Evolutionary conservation across 2,888 invertebrate species (phyloP).

Genomic region (Ischnura elegans): DNA sequence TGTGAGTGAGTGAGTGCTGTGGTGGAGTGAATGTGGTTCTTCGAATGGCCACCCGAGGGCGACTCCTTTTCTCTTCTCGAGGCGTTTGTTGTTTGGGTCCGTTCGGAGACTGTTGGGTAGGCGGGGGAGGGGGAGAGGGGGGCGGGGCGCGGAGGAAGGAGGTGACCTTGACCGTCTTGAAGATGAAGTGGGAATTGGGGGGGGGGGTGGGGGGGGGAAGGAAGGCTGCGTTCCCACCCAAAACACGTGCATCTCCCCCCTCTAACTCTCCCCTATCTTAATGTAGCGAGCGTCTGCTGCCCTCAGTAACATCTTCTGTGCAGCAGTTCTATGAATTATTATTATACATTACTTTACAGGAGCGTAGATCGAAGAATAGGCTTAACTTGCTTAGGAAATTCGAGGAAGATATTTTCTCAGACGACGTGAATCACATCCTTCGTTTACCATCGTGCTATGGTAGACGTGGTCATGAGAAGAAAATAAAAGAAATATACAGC

Average conservation of each 20-base stretch:
- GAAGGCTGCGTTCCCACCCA: not conserved
- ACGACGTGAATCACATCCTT: no score
- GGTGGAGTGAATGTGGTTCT: not conserved
- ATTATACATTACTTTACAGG: no score
- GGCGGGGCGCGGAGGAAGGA: not conserved
- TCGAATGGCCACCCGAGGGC: not conserved
- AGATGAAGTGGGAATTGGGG: not conserved
- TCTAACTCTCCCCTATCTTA: not conserved
- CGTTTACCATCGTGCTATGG: no score
- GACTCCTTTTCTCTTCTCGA: not conserved
- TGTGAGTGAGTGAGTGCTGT: no score
- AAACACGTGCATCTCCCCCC: not conserved
- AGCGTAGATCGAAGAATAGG: no score
- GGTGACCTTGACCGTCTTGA: conserved; percentile 60
- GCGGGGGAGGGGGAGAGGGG: not conserved
- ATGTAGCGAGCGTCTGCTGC: no score
- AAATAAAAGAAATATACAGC: no score
- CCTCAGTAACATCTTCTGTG: no score
- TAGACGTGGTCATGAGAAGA: no score
- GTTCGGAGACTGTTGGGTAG: not conserved
- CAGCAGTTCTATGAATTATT: no score
- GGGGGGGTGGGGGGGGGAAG: not conserved
- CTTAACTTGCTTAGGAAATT: no score
- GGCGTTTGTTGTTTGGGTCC: not conserved
- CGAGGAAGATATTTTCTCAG: no score